These are phyloP conservation scores for Morpho achilles DNA, from an alignment of 2,888 invertebrate genomes.

Conservation along the genomic window DNA sequence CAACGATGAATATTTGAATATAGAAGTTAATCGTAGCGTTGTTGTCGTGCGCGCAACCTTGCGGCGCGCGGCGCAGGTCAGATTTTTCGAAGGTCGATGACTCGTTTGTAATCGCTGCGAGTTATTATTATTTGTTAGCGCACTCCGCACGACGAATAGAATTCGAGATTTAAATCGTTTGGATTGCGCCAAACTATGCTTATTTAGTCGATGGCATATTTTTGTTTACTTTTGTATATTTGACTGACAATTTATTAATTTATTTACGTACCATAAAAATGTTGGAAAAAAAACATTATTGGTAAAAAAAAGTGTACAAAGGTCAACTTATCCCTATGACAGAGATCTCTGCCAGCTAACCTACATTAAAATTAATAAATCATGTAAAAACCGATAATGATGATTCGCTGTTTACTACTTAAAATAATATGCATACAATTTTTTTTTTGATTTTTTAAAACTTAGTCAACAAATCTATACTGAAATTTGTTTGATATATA, in stretches of 20 bases:
- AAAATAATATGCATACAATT: too few species aligned
- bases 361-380: too few species aligned
- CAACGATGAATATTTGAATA: conserved; percentile 9
- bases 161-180: conserved; percentile 23
- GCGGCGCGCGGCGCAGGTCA: conserved; percentile 70
- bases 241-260: background rate
- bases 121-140: conserved; percentile 69
- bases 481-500: too few species aligned
- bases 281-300: too few species aligned
- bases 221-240: background rate
- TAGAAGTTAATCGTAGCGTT: conserved; percentile 21
- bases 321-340: too few species aligned
- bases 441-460: too few species aligned
- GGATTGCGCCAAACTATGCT: conserved; percentile 25
- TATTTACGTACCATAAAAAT: too few species aligned
- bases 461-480: too few species aligned
- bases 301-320: too few species aligned
- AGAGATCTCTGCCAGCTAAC: too few species aligned
- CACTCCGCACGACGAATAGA: conserved; percentile 44
- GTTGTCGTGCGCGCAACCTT: conserved; percentile 60
- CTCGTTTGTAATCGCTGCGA: conserved; percentile 62
- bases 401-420: too few species aligned
- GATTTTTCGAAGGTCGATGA: conserved; percentile 79
- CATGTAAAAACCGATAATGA: too few species aligned
- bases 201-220: background rate